A percentile compares a stretch with the other conserved stretches of the same genome.
Evolutionary conservation across 2,888 invertebrate species (phyloP).

Genomic region (Ashinkailepas kermadecensis): DNA sequence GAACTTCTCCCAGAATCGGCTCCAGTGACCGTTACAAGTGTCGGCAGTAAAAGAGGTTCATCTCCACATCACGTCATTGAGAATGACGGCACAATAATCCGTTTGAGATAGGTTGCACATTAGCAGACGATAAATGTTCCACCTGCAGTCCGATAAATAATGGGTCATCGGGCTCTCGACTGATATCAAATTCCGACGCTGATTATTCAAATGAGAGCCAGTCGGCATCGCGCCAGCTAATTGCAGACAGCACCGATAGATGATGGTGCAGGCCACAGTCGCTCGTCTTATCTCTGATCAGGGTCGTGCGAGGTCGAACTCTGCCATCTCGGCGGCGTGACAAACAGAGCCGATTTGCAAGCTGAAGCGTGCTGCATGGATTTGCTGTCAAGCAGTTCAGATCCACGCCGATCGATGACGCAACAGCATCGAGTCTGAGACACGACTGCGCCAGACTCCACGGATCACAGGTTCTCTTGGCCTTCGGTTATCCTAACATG

Average conservation of each 20-base stretch:
- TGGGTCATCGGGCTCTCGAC: not conserved
- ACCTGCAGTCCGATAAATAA: not conserved
- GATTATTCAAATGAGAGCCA: not conserved
- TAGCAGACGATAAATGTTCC: not conserved
- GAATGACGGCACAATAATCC: not conserved
- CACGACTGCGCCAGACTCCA: too few relatives aligned
- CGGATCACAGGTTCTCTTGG: too few relatives aligned
- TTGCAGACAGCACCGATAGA: not conserved
- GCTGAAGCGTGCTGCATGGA: too few relatives aligned
- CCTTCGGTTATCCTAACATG: too few relatives aligned
- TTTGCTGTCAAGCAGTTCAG: too few relatives aligned
- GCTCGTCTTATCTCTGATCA: not conserved
- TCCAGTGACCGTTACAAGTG: not conserved
- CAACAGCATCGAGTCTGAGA: too few relatives aligned
- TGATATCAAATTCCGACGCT: not conserved
- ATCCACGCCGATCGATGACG: too few relatives aligned
- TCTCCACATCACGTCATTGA: not conserved
- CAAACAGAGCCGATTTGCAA: not conserved
- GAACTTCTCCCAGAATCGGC: too few relatives aligned
- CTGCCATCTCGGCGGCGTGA: not conserved
- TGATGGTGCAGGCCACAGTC: not conserved
- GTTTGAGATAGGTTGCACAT: not conserved
- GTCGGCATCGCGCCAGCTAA: not conserved
- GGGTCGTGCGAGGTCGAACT: not conserved
- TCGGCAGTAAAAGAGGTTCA: not conserved